Base-by-base conservation (phyloP, 2,888 invertebrate genomes). In the Meandrusa payeni region DNA sequence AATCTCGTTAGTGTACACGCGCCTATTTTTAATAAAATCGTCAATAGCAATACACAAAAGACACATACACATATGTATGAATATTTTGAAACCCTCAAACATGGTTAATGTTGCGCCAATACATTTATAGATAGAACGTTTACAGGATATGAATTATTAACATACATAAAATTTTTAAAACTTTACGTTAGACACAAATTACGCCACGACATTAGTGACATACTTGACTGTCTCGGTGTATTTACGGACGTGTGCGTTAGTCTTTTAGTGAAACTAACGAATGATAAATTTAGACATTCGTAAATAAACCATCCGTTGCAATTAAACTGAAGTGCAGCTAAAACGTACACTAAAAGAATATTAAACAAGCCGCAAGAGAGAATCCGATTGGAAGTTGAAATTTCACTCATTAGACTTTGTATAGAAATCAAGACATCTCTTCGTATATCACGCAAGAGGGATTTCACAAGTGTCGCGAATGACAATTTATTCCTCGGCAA, bases 221-320 rank as follows among this genome's bases (percentile, higher is more conserved):
- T 77, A 70, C 64, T 73, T 70, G 64, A 57, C 57, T 57, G 76
- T 79, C 75, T 75, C 65, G 63, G 52, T 61, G 55, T 71, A 76
- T 72, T 76, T 69, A 63, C 60, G 63, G 70, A 68, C 56, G 55
- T 54, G 54, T 52, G 55, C 54, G n/a, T 49, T 59, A 55, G 55
- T 68, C 61, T 60, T 69, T 69, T 53, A 56, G 47, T 52, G 46
- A 55, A 63, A 63, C 63, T 61, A 59, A 54, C 61, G 57, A 39
- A 49, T 55, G 61, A 58, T 59, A 52, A 57, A 69, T 62, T 64
- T 64, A 69, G 69, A 70, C 57, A 57, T 65, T 61, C 63, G 59
- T 28, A 69, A 69, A 71, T 68, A 72, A 75, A 69, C 73, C 59
- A 64, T 59, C 57, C 66, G 65, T 51, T 53, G 55, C 58, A 60